phyloP scores from a whole-genome alignment of 2,888 invertebrate genomes.

The Lasioglossum oenotherae region DNA sequence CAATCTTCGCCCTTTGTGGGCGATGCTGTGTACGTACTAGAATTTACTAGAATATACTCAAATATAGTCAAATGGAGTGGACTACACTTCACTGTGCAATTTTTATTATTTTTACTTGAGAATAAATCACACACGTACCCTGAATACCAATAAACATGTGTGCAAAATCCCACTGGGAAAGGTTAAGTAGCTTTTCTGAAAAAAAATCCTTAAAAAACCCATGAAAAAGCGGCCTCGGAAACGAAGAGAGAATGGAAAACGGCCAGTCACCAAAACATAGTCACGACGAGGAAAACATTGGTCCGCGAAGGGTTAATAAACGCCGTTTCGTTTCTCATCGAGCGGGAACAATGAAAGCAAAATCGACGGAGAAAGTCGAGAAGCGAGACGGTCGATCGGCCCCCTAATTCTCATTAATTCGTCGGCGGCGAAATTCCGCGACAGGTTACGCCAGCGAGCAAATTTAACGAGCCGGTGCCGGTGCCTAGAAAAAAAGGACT shows the following conservation, averaged over 20 bases:
- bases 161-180: too few species aligned
- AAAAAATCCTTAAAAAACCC: too few species aligned
- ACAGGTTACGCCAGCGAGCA: slow-evolving; percentile 52
- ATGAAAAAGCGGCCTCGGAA: too few species aligned
- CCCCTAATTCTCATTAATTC: slow-evolving; percentile 36
- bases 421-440: slow-evolving; percentile 47
- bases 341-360: background rate
- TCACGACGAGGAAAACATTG: background rate
- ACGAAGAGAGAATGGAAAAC: too few species aligned
- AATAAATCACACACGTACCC: too few species aligned
- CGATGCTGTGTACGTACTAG: background rate
- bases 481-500: background rate
- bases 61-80: background rate
- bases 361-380: background rate
- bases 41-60: background rate
- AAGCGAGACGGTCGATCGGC: slow-evolving; percentile 10
- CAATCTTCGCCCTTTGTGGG: background rate
- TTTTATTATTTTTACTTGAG: too few species aligned
- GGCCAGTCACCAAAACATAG: background rate
- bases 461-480: slow-evolving; percentile 55
- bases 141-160: too few species aligned
- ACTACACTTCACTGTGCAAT: too few species aligned
- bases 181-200: too few species aligned
- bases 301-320: background rate
- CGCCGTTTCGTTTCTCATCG: background rate